Percentiles rank a stretch among this genome's conserved stretches.
Conservation (phyloP, 2,888 invertebrate species). For the Trichopria drosophilae region DNA sequence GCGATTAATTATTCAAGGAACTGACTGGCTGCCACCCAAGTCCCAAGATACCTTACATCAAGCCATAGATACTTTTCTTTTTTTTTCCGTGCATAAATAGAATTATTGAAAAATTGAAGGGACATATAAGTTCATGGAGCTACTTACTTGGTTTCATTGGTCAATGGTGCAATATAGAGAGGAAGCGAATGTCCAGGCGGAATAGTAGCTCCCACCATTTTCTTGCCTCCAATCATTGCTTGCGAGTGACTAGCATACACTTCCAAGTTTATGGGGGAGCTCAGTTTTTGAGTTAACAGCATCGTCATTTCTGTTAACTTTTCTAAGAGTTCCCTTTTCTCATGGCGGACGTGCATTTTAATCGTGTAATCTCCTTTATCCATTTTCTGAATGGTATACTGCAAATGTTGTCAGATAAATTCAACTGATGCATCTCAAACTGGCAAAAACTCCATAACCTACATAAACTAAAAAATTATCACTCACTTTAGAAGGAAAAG, state of each 20-base stretch:
- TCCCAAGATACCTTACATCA: too few relatives aligned
- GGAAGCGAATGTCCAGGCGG: constrained; percentile 69
- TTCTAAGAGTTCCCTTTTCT: constrained; percentile 81
- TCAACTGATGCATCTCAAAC: constrained; percentile 1
- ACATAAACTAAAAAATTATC: constrained; percentile 2
- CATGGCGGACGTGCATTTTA: constrained; percentile 86
- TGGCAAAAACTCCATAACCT: not conserved
- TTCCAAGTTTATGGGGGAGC: constrained; percentile 73
- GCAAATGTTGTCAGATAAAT: constrained; percentile 43
- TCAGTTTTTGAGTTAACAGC: constrained; percentile 75
- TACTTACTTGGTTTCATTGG: constrained; percentile 79
- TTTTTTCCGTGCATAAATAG: too few relatives aligned
- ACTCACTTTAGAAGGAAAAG: constrained; percentile 79
- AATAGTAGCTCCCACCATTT: constrained; percentile 66
- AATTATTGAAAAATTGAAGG: too few relatives aligned
- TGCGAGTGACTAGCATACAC: constrained; percentile 72
- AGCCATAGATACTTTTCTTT: too few relatives aligned
- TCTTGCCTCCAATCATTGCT: constrained; percentile 78
- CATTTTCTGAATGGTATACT: constrained; percentile 80
- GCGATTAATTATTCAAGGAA: too few relatives aligned
- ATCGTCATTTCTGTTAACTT: constrained; percentile 80
- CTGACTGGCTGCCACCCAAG: too few relatives aligned
- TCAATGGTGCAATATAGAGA: constrained; percentile 76
- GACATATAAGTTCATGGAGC: not conserved
- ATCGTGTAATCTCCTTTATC: constrained; percentile 95